Evolutionary conservation across 2,113 vertebrate species (phyloP).

Genomic region (Sapayoa aenigma): DNA sequence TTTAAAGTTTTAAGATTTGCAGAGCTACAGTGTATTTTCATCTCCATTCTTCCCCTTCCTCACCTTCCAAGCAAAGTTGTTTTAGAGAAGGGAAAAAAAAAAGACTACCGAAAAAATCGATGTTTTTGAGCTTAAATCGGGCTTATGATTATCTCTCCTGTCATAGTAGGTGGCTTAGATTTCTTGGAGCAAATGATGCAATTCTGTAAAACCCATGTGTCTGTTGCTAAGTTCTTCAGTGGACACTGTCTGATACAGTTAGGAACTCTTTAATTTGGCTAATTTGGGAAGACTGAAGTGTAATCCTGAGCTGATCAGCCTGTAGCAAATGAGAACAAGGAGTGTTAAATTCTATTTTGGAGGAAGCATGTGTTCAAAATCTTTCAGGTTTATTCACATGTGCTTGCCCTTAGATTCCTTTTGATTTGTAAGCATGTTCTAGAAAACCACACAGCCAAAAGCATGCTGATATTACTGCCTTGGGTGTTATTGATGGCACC

Average conservation of each 20-base stretch:
- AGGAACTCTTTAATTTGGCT: conserved; percentile 2
- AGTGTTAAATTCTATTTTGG: background rate
- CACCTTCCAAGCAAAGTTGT: background rate
- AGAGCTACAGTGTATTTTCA: background rate
- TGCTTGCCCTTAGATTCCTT: background rate
- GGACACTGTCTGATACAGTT: background rate
- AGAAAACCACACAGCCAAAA: background rate
- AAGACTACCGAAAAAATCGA: fast-evolving
- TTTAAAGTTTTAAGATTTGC: background rate
- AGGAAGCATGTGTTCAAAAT: background rate
- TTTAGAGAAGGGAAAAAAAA: background rate
- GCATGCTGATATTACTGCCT: background rate
- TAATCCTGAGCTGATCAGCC: background rate
- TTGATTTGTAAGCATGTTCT: background rate
- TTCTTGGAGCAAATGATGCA: background rate
- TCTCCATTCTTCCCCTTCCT: background rate
- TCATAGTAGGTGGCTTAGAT: background rate
- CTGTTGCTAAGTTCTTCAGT: background rate
- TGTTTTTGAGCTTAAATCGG: background rate
- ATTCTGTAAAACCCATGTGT: background rate
- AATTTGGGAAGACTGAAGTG: background rate
- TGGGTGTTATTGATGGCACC: background rate
- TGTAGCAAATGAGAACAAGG: background rate
- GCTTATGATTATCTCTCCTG: background rate
- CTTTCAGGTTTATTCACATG: background rate